Base-by-base conservation (phyloP, 2,113 vertebrate species). In the Morone chrysops region DNA sequence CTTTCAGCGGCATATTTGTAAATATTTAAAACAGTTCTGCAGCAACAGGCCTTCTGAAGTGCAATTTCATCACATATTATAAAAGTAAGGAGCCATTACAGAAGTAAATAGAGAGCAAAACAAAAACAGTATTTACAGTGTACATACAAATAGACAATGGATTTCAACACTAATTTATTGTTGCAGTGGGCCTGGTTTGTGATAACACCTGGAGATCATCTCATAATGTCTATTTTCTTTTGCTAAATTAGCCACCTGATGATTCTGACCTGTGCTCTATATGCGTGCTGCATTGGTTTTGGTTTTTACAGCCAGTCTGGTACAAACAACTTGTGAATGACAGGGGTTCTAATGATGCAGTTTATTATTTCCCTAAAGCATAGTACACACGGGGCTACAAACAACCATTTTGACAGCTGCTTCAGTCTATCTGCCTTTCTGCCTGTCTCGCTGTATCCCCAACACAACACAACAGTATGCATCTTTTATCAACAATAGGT, bases 311-410 rank as follows among this genome's bases (percentile, higher is more conserved):
- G 82, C 70, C 73, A 71, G 81, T 68, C 74, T 80, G 74, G 59
- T 85, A 76, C 89, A 88, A 91, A 93, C 87, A 90, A 86, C 87
- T 57, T 56, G 81, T 93, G 92, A 94, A 90, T 94, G 93, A 92
- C 93, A 94, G 91, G 90, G 88, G 90, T 93, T 91, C 90, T 94
- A 94, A 94, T 94, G 92, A 94, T 93, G 87, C 90, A 92, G 87
- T 94, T 94, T 94, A 94, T 94, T 94, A 91, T 94, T 92, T 94
- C 92, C 94, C 92, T 87, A 84, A 93, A 89, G 94, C 85, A 45
- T 67, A 3, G 85, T 57, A 87, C 90, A 53, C 89, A 45, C 41
- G 91, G 90, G 91, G 90, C 94, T 92, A 92, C 93, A 94, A 94
- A 94, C 93, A 94, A 94, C 90, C 90, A 89, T 83, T 92, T 59